Base-by-base conservation (phyloP, 2,113 vertebrate genomes). In the Mugil cephalus region DNA sequence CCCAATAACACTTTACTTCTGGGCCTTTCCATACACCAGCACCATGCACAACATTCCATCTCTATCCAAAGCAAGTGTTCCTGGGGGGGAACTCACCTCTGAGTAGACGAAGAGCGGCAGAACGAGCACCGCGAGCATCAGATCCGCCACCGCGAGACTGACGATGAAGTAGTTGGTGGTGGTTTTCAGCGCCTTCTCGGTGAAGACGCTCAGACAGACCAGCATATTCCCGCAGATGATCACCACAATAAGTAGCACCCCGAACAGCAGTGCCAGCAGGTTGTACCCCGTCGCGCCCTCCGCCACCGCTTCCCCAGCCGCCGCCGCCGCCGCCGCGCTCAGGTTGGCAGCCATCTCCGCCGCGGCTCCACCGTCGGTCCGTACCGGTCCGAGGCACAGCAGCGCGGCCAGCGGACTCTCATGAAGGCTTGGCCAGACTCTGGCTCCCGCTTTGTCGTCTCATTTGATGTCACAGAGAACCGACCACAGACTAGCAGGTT, bases 121-220 rank as follows among this genome's bases (percentile, higher is more conserved):
- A 14, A 98, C 97, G 13, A 98, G 93, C 13, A 99, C 82, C 0
- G 97, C 96, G 4, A 98, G 92, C 10, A 98, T 95, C 8, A 98
- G 93, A 72, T 98, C 97, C 1, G 97, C 95, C 24, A 95, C 96
- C 61, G 97, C 97, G 62, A 98, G 92, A 73, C 97, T 99, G 84
- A 97, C 94, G 75, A 98, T 95, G 93, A 98, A 98, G 92, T 96
- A 97, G 95, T 98, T 99, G 86, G 97, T 98, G 73, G 97, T 97
- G 73, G 97, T 98, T 91, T 96, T 96, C 79, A 99, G 91, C 36
- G 96, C 93, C 76, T 95, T 96, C 93, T 98, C 97, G 2, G 93
- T 95, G 84, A 95, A 94, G 69, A 98, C 97, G 79, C 97, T 97
- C 50, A 96, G 74, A 66, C 97, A 98, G 82, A 98, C 97, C 4